Conservation (phyloP, 2,888 invertebrate species). For the Cheilosia scutellata region DNA sequence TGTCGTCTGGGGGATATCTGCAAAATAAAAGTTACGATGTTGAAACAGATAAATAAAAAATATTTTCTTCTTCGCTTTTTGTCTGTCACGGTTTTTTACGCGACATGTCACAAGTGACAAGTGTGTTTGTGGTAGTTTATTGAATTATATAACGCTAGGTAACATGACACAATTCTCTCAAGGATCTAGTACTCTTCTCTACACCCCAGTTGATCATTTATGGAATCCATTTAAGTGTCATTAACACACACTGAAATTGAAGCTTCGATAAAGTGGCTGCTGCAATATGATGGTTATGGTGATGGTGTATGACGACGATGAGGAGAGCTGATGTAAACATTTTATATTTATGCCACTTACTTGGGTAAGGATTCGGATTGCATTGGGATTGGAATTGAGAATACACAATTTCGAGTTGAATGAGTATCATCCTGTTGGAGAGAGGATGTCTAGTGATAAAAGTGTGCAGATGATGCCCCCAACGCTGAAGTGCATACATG, state of each 20-base stretch:
- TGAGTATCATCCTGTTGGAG: background rate
- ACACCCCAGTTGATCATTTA: constrained; percentile 63
- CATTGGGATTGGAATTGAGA: constrained; percentile 34
- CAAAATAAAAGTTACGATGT: constrained; percentile 71
- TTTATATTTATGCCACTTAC: constrained; percentile 41
- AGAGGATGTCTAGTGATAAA: constrained; percentile 1
- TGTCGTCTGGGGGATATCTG: constrained; percentile 84
- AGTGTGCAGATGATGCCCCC: constrained; percentile 22
- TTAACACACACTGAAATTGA: constrained; percentile 60
- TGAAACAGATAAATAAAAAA: constrained; percentile 59
- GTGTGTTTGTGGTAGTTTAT: constrained; percentile 23
- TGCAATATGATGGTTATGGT: background rate
- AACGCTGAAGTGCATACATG: constrained; percentile 11
- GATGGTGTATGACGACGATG: background rate
- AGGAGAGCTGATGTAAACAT: constrained; percentile 14
- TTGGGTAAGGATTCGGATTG: constrained; percentile 29
- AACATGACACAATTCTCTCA: constrained; percentile 60
- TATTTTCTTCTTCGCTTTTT: constrained; percentile 24
- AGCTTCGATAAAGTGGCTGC: constrained; percentile 54
- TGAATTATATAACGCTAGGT: constrained; percentile 61
- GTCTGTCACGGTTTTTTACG: background rate
- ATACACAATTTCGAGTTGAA: constrained; percentile 26
- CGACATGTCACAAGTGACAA: too few species aligned
- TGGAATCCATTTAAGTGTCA: constrained; percentile 64
- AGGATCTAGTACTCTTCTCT: constrained; percentile 9